Evolutionary conservation across 2,888 invertebrate species (phyloP).

Genomic region (Encarsia formosa): DNA sequence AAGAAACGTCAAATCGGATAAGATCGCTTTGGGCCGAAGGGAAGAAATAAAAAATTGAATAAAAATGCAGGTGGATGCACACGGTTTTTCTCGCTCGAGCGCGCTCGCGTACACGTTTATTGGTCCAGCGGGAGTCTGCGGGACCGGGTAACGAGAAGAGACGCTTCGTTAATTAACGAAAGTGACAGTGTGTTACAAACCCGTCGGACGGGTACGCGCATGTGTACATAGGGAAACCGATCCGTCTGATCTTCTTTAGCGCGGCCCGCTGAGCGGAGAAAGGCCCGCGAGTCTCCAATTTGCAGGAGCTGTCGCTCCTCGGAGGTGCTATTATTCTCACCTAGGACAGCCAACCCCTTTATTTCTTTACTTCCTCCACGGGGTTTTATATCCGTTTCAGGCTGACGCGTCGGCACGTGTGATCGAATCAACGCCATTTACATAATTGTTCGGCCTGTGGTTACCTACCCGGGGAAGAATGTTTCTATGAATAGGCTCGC

Average conservation of each 20-base stretch:
- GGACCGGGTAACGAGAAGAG: background rate
- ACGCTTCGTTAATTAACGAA: constrained; percentile 25
- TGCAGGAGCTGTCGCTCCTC: constrained; percentile 2
- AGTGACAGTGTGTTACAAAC: constrained; percentile 25
- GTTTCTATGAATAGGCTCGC: too few relatives aligned
- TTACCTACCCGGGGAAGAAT: too few relatives aligned
- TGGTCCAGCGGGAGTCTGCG: background rate
- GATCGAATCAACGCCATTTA: too few relatives aligned
- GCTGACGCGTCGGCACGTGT: too few relatives aligned
- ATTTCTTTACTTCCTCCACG: too few relatives aligned
- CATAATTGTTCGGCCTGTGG: too few relatives aligned
- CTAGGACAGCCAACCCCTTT: too few relatives aligned
- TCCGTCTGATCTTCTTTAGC: constrained; percentile 4
- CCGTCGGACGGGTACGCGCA: constrained; percentile 19
- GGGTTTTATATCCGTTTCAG: too few relatives aligned
- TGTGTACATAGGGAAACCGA: constrained; percentile 23
- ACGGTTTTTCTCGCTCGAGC: background rate
- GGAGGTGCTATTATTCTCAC: too few relatives aligned
- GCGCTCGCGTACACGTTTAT: background rate
- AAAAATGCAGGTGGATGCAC: constrained; percentile 8
- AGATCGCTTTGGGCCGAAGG: background rate
- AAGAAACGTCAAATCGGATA: constrained; percentile 10
- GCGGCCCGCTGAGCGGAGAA: background rate
- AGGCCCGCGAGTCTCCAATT: background rate
- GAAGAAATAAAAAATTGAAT: background rate